A percentile compares a stretch with the other conserved stretches of the same genome.
Evolutionary conservation across 2,888 invertebrate species (phyloP).

Genomic region (Platerodrilus igneus): DNA sequence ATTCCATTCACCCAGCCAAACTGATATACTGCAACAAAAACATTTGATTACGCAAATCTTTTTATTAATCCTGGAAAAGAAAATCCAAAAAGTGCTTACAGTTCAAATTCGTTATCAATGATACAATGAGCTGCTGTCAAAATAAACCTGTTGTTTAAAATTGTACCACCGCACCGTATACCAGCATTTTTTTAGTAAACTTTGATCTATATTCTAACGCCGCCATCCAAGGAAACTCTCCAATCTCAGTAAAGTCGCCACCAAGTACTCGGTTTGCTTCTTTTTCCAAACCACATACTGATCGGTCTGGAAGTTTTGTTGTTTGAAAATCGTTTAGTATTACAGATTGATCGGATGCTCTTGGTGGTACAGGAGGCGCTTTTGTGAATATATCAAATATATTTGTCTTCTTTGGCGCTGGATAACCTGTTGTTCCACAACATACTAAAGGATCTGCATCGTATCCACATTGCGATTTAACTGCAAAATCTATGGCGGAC

Average conservation of each 20-base stretch:
- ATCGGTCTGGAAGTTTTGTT: constrained; percentile 8
- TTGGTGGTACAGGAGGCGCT: not conserved
- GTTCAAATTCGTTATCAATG: constrained; percentile 3
- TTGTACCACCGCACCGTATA: constrained; percentile 43
- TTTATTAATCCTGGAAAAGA: too few relatives aligned
- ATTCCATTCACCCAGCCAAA: constrained; percentile 3
- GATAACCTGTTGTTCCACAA: constrained; percentile 36
- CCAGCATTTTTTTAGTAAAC: constrained; percentile 10
- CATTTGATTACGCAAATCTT: too few relatives aligned
- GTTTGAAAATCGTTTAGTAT: constrained; percentile 4
- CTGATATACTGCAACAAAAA: constrained; percentile 26
- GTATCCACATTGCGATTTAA: constrained; percentile 7
- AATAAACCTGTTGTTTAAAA: constrained; percentile 48
- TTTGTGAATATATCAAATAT: not conserved
- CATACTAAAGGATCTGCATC: constrained; percentile 27
- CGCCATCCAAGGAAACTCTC: constrained; percentile 48
- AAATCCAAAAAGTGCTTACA: too few relatives aligned
- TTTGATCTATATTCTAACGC: constrained; percentile 43
- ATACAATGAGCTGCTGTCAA: constrained; percentile 48
- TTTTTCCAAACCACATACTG: constrained; percentile 13
- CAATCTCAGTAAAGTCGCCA: constrained; percentile 39
- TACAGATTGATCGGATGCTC: constrained; percentile 1
- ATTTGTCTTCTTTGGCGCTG: not conserved
- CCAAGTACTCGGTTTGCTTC: constrained; percentile 20
- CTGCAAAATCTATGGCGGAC: constrained; percentile 6